Conservation (phyloP, 2,113 vertebrate species). For the Struthidea cinerea region DNA sequence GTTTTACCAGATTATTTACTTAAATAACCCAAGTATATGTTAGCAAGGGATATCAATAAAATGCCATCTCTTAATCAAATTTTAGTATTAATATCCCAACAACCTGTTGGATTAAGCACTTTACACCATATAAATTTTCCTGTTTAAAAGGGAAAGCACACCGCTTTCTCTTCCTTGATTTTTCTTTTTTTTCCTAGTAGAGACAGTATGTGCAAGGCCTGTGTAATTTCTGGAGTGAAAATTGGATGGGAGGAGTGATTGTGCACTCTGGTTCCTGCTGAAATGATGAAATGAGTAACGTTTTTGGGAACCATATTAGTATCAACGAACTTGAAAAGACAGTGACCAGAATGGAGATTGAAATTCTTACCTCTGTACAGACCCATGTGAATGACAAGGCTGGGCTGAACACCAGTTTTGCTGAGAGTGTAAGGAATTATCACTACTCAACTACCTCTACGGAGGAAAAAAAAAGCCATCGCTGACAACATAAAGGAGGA, state of each 20-base stretch:
- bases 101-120: neutral
- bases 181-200: too few relatives aligned
- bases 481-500: neutral
- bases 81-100: neutral
- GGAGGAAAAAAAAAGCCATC: rapidly evolving
- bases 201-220: neutral
- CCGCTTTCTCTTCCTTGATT: neutral
- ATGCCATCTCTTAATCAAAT: neutral
- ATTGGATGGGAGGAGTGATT: neutral
- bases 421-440: neutral
- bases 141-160: neutral
- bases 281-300: neutral
- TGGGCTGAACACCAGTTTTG: neutral
- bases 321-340: neutral
- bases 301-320: neutral
- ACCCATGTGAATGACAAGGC: neutral
- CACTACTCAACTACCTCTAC: neutral
- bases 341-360: neutral
- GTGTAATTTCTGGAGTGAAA: neutral
- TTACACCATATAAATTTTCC: neutral
- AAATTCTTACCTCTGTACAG: neutral
- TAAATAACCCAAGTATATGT: neutral
- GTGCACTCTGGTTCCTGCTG: neutral
- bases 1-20: neutral
- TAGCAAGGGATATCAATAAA: neutral